These are phyloP conservation scores for Popillia japonica DNA, from an alignment of 1,140 invertebrate genomes.

Conservation along the genomic window DNA sequence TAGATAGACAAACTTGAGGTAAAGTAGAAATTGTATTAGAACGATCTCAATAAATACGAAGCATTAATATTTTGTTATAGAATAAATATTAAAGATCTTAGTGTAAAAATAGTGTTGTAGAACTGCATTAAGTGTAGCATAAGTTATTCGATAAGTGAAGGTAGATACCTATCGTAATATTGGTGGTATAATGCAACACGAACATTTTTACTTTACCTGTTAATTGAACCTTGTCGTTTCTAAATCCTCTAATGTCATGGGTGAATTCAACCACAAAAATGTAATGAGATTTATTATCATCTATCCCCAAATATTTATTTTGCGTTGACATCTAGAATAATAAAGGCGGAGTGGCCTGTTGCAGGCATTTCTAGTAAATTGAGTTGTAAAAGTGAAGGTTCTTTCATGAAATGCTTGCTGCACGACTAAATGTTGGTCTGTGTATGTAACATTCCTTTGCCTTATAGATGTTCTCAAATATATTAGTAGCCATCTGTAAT, in stretches of 20 bases:
- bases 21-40: background rate
- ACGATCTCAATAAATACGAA: no score
- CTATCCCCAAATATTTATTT: conserved; percentile 46
- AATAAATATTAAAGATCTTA: no score
- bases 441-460: no score
- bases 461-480: no score
- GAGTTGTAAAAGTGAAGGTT: conserved; percentile 24
- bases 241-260: conserved; percentile 22
- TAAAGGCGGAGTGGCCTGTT: conserved; percentile 3
- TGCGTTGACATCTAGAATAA: conserved; percentile 41
- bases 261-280: conserved; percentile 45
- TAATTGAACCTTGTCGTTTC: background rate
- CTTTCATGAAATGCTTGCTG: background rate
- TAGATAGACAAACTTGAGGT: background rate
- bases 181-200: no score
- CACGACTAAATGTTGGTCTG: no score
- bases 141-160: background rate
- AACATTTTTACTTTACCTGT: conserved; percentile 10
- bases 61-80: no score
- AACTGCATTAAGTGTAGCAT: no score
- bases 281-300: conserved; percentile 46
- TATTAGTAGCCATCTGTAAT: no score
- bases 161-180: background rate
- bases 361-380: conserved; percentile 31
- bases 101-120: no score